Base-by-base conservation (phyloP, 1,140 invertebrate genomes). In the Proales similis region DNA sequence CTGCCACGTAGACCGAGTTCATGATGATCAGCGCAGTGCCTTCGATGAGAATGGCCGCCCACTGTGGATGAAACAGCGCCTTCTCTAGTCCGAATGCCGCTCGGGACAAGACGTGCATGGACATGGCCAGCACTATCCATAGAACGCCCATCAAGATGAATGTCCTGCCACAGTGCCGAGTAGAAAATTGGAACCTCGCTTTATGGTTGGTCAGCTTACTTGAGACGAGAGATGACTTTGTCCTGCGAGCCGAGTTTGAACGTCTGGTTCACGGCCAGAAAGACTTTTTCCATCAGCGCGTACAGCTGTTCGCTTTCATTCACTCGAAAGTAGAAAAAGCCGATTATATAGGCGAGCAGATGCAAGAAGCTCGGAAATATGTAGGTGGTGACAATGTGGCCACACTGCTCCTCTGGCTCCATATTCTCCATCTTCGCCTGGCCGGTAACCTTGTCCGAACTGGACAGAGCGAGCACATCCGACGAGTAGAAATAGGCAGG, bases 301-400 rank as follows among this genome's bases (percentile, higher is more conserved):
- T 87, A 86, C 27, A 90, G 72, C 66, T 89, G 86, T 70, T 90
- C 87, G 70, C 87, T 87, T 72, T 89, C 85, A 43, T 85, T 83
- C 60, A 86, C 80, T 66, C 87, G 78, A 71, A 88, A 88, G 39
- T 88, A 78, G 66, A 84, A 82, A 48, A 88, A 75, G 0, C 85
- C 84, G 62, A 87, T 85, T 1, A 87, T 65, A 67, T 85, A 90
- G 0, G 84, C 85, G 22, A 80, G 53, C 48, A 88, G 79, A 74
- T 90, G 86, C 6, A 90, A 74, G 64, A 82, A 65, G 75, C 83
- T 85, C 11, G 88, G 87, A 32, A 88, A 79, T 7, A 88, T 78
- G 68, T 87, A 88, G 22, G 82, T 86, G 64, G 86, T 87, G 2
- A 82, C 65, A 9, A 74, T 69, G 48, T 75, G 73, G 38, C 71